Evolutionary conservation across 2,888 invertebrate species (phyloP), one percentile per base, ranked within the genome.

Genomic region (Acanthopleura granulata): DNA sequence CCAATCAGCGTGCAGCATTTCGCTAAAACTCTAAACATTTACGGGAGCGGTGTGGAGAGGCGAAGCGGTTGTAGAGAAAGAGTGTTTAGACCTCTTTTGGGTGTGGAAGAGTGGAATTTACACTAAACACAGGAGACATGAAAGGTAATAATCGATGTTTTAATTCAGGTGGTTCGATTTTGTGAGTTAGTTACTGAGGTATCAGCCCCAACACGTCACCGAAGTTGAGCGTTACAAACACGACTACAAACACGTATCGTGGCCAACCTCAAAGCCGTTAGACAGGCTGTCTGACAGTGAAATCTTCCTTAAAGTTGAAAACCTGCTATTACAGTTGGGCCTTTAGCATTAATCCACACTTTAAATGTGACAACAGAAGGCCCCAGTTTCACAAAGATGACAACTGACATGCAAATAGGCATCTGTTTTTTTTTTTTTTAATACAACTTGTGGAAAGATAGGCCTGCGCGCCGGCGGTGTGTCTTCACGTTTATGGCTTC

Each of bases 1-100:
- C 84, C 82, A 84, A 84, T 84, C 82, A 84, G 77, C 74, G 69
- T 16, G 25, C 66, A 25, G 29, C 22, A 27, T 22, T 66, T 66
- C 25, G 22, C 16, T 3, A 25, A 18, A 66, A 66, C 66, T 66
- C 66, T 27, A 66, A 66, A 66, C 66, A 66, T 27, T 66, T 66
- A 16, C 22, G 57, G 57, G 57, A 25, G 66, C 29, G 29, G 6
- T n/a, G 27, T 15, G 29, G 66, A 16, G 6, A 27, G 22, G 29
- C 16, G 66, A 22, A 22, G 29, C 22, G 66, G 27, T 22, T 22
- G 18, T 22, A 14, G 66, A 66, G 57, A 66, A 66, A 66, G 66
- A 27, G 66, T 66, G 22, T 66, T 27, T 66, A 27, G 29, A 27
- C 16, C 29, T 66, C 29, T 27, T 27, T 66, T 12, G 18, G 25